Base-by-base conservation (phyloP, 2,797 vertebrate species). In the Echeneis naucrates region DNA sequence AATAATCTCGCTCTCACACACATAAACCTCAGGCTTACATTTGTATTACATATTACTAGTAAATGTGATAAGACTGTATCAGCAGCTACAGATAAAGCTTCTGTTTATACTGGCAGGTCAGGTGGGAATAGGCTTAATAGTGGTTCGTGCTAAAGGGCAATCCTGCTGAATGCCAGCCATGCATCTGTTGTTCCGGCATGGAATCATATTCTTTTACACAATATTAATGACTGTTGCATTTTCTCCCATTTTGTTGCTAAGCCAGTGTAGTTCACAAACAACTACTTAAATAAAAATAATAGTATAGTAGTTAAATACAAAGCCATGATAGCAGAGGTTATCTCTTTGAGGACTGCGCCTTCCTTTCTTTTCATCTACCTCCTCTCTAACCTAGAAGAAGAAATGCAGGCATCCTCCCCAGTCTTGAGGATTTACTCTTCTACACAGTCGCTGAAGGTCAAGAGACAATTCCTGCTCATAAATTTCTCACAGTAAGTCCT, bases 391-490 rank as follows among this genome's bases (percentile, higher is more conserved):
- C 0, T 17, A 98, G 97, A 92, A 97, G 96, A 92, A 90, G 92
- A 75, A 96, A 96, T 59, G 93, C 96, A 84, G 96, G 96, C 76
- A 95, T 98, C 35, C 92, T 99, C 59, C 97, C 97, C 44, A 99
- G 97, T 81, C 91, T 99, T 94, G 98, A 99, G 89, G 98, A 99
- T 92, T 92, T 99, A 56, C 96, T 99, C 71, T 99, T 99, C 92
- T 98, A 99, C 92, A 97, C 97, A 30, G 97, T 99, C 68, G 98
- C 97, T 40, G 97, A 98, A 91, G 98, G 97, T 87, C 96, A 99
- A 94, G 97, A 99, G 88, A 99, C 91, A 87, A 97, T 99, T 90
- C 96, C 98, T 8, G 97, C 97, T 84, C 97, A 99, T 91, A 99
- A 98, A 75, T 99, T 99, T 83, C 97, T 98, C 86, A 97, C 96